A percentile compares a stretch with the other conserved stretches of the same genome.
Evolutionary conservation across 1,140 invertebrate genomes (phyloP).

Genomic region (Andrena cerasifolii): DNA sequence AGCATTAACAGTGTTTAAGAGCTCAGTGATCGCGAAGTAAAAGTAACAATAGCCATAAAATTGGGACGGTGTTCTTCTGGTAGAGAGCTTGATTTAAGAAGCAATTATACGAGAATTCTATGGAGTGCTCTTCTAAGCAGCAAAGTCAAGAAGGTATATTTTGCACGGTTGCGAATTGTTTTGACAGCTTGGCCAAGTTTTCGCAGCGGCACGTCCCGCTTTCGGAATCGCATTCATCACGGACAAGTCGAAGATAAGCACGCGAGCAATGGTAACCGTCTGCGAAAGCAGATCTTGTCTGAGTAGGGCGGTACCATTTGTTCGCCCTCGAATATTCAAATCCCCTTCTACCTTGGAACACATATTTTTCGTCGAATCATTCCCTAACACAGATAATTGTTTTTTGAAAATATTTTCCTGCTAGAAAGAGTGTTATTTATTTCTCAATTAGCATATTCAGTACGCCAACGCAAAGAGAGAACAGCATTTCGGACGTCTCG

Average conservation of each 20-base stretch:
- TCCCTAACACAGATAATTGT: neutral
- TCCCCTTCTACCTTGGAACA: too few species aligned
- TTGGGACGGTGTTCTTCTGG: too few species aligned
- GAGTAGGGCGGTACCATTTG: neutral
- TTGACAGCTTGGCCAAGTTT: neutral
- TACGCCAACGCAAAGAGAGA: neutral
- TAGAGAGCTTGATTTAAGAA: too few species aligned
- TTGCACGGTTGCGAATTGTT: neutral
- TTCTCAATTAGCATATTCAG: neutral
- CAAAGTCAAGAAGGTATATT: neutral
- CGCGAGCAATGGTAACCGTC: neutral
- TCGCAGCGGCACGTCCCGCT: neutral
- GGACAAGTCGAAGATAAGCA: neutral
- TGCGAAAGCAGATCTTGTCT: neutral
- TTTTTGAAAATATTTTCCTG: neutral
- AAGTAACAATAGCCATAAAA: too few species aligned
- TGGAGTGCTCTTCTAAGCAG: too few species aligned
- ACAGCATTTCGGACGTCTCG: neutral
- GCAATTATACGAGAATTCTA: neutral
- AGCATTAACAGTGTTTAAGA: too few species aligned
- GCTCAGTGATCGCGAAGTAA: too few species aligned
- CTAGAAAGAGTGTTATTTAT: neutral
- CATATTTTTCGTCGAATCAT: too few species aligned
- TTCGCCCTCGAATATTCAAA: too few species aligned
- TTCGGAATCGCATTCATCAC: neutral